Percentiles rank a stretch among this genome's conserved stretches.
Conservation (phyloP, 2,888 invertebrate species). For the Criorhina ranunculi region DNA sequence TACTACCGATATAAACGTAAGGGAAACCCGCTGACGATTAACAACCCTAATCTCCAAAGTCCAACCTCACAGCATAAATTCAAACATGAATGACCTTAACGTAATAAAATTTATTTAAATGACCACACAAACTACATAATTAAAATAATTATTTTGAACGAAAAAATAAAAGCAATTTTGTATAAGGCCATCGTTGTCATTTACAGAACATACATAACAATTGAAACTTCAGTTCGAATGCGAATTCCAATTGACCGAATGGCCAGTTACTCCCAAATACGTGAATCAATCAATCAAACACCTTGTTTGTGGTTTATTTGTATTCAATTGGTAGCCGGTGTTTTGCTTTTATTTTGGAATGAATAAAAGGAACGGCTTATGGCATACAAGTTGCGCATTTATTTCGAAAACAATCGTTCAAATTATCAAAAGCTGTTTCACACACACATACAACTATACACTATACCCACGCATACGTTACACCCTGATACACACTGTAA, state of each 20-base stretch:
- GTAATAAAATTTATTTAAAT: neutral
- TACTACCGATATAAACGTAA: no score
- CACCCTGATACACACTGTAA: neutral
- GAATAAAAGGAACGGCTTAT: slow-evolving; percentile 33
- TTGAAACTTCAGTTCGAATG: neutral
- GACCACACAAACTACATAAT: neutral
- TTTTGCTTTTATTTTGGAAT: slow-evolving; percentile 30
- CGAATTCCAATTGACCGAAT: slow-evolving; percentile 6
- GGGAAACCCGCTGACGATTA: no score
- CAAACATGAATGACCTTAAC: neutral
- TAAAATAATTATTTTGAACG: neutral
- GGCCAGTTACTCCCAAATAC: slow-evolving; percentile 17
- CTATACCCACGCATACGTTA: neutral
- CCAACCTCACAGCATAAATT: neutral
- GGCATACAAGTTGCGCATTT: slow-evolving; percentile 13
- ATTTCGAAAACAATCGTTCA: slow-evolving; percentile 10
- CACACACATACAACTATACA: neutral
- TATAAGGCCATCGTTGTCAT: neutral
- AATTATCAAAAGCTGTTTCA: neutral
- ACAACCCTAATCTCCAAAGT: no score
- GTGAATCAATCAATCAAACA: slow-evolving; percentile 35
- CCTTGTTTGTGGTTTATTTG: slow-evolving; percentile 32
- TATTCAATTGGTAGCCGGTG: slow-evolving; percentile 26
- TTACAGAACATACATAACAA: slow-evolving; percentile 11
- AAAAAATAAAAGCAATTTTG: neutral